Percentiles rank a stretch among this genome's conserved stretches.
phyloP scores from a whole-genome alignment of 2,113 vertebrate genomes.

The Fulmarus glacialis region DNA sequence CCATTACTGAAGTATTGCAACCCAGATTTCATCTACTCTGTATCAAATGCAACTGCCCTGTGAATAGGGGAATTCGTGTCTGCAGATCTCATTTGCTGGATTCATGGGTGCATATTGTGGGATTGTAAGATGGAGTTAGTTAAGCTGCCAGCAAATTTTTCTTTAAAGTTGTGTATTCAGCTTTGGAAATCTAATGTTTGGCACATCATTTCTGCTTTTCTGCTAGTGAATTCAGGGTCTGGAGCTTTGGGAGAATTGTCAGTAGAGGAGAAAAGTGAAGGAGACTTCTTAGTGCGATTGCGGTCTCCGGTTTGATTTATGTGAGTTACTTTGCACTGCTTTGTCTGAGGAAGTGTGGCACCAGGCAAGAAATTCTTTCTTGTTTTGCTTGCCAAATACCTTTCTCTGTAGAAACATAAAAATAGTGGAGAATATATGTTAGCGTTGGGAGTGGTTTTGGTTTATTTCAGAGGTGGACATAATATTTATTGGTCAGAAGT shows the following conservation, averaged over 20 bases:
- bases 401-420: not conserved
- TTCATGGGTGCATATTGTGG: not conserved
- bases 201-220: not conserved
- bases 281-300: not conserved
- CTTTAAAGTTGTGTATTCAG: not conserved
- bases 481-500: not conserved
- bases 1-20: not conserved
- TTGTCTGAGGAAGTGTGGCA: not conserved
- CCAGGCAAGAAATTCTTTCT: not conserved
- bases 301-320: not conserved
- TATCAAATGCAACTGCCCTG: not conserved
- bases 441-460: not conserved
- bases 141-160: not conserved
- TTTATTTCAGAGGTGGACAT: not conserved
- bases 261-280: not conserved
- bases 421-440: not conserved
- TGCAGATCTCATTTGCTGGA: not conserved
- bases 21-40: not conserved
- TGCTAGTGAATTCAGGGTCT: not conserved
- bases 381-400: not conserved
- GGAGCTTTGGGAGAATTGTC: not conserved
- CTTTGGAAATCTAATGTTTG: not conserved
- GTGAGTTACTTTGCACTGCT: not conserved
- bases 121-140: not conserved
- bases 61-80: not conserved